Evolutionary conservation across 2,797 vertebrate species (phyloP).

Genomic region (Melanogrammus aeglefinus): DNA sequence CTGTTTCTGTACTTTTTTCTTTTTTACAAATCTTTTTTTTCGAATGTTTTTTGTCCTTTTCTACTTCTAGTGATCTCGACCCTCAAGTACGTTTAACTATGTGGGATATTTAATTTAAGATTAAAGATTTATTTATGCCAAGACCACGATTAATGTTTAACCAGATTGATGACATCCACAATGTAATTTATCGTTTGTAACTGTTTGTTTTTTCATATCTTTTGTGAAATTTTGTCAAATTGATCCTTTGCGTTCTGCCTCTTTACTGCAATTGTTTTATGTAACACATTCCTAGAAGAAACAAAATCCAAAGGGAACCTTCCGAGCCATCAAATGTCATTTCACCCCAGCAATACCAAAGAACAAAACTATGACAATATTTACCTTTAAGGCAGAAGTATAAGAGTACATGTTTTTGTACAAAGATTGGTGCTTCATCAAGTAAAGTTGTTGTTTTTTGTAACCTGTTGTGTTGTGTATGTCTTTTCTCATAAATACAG

Average conservation of each 20-base stretch:
- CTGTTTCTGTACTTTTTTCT: slow-evolving; percentile 21
- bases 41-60: slow-evolving; percentile 42
- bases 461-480: slow-evolving; percentile 23
- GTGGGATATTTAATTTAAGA: slow-evolving; percentile 77
- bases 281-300: slow-evolving; percentile 43
- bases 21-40: slow-evolving; percentile 36
- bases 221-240: slow-evolving; percentile 44
- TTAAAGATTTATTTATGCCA: slow-evolving; percentile 78
- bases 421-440: slow-evolving; percentile 58
- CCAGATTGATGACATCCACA: slow-evolving; percentile 64
- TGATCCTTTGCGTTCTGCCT: slow-evolving; percentile 51
- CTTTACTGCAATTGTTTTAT: slow-evolving; percentile 39
- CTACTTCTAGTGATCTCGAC: slow-evolving; percentile 42
- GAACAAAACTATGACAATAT: slow-evolving; percentile 19
- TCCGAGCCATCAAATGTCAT: slow-evolving; percentile 31
- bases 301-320: slow-evolving; percentile 30
- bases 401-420: slow-evolving; percentile 53
- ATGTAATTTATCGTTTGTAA: slow-evolving; percentile 71
- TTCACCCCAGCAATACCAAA: slow-evolving; percentile 11
- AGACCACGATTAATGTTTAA: slow-evolving; percentile 76
- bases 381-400: slow-evolving; percentile 33
- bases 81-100: slow-evolving; percentile 49
- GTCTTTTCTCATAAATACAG: neutral
- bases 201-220: neutral
- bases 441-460: slow-evolving; percentile 69